phyloP scores from a whole-genome alignment of 1,140 invertebrate species.

The Heliconius hermathena region DNA sequence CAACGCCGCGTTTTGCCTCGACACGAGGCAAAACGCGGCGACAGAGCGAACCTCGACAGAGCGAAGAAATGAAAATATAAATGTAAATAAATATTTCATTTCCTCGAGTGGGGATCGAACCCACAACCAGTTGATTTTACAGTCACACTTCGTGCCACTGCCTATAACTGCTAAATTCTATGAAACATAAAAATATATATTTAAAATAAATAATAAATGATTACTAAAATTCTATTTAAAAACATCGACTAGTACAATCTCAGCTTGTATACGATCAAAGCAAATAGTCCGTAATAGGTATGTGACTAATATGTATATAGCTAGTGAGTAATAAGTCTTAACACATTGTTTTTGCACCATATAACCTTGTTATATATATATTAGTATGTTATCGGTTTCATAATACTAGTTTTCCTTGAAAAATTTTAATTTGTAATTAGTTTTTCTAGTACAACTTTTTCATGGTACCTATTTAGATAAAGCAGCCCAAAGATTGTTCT shows the following conservation, averaged over 20 bases:
- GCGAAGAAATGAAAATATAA: too few relatives aligned
- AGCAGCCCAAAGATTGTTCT: neutral
- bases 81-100: too few relatives aligned
- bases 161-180: neutral
- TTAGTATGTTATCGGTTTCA: neutral
- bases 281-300: constrained; percentile 10
- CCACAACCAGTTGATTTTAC: too few relatives aligned
- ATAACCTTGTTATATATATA: constrained; percentile 9
- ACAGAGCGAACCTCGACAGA: too few relatives aligned
- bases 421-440: constrained; percentile 18
- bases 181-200: neutral
- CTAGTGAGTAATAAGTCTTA: constrained; percentile 19
- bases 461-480: neutral
- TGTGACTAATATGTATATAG: constrained; percentile 18
- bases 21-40: too few relatives aligned
- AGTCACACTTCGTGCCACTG: too few relatives aligned
- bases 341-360: constrained; percentile 1
- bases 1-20: too few relatives aligned
- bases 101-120: too few relatives aligned
- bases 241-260: neutral
- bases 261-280: neutral
- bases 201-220: neutral
- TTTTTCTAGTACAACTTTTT: neutral
- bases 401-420: constrained; percentile 22
- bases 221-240: constrained; percentile 10